Conservation (phyloP, 2,797 vertebrate species). For the Pelochelys cantorii region DNA sequence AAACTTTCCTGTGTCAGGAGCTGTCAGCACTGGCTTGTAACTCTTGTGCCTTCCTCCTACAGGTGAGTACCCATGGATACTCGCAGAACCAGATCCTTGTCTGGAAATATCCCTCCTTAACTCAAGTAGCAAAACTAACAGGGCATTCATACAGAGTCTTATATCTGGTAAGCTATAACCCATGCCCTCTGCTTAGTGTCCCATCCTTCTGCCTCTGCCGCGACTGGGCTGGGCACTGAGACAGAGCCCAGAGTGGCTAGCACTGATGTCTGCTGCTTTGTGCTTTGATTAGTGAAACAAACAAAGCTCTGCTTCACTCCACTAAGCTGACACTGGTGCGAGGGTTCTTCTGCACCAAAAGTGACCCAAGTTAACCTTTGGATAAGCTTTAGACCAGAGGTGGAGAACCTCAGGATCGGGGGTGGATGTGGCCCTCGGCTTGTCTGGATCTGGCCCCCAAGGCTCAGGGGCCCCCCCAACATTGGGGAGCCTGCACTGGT, state of each 20-base stretch:
- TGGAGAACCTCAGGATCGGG: no score
- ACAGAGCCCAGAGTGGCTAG: rapidly evolving
- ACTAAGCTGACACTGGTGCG: not conserved
- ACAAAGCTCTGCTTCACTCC: not conserved
- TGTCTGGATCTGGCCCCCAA: no score
- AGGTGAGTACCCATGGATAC: slow-evolving; percentile 99
- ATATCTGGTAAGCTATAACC: slow-evolving; percentile 89
- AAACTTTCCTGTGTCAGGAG: rapidly evolving
- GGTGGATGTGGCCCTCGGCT: no score
- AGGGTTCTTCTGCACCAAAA: not conserved
- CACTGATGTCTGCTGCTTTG: not conserved
- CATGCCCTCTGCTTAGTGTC: rapidly evolving
- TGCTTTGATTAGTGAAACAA: not conserved
- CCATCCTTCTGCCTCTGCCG: not conserved
- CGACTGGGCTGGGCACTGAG: not conserved
- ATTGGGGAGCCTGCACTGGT: no score
- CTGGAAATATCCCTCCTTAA: slow-evolving; percentile 98
- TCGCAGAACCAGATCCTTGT: slow-evolving; percentile 99
- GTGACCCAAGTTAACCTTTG: not conserved
- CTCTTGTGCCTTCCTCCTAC: not conserved
- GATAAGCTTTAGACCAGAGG: not conserved
- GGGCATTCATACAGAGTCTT: slow-evolving; percentile 97
- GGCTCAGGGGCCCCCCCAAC: no score
- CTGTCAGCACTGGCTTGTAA: rapidly evolving
- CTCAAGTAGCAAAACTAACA: slow-evolving; percentile 97